A percentile compares a stretch with the other conserved stretches of the same genome.
These are phyloP conservation scores for Empis livida DNA, from an alignment of 2,888 invertebrate genomes.

Conservation along the genomic window DNA sequence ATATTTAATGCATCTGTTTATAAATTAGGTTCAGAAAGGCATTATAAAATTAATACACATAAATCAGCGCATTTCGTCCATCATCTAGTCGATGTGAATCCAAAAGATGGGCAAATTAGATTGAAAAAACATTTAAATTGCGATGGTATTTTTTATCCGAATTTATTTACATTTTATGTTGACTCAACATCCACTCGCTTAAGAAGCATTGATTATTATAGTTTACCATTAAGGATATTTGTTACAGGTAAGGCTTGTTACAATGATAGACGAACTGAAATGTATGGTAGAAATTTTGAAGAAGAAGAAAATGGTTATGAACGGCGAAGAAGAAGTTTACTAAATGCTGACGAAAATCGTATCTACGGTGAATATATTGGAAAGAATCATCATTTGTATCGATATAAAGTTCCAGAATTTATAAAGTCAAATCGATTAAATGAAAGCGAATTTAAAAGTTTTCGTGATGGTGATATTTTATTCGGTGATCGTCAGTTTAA, in stretches of 20 bases:
- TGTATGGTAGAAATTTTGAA: conserved; percentile 38
- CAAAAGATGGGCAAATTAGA: conserved; percentile 60
- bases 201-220: conserved; percentile 70
- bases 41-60: conserved; percentile 66
- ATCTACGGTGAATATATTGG: conserved; percentile 30
- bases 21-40: conserved; percentile 63
- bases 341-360: conserved; percentile 20
- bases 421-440: conserved; percentile 1
- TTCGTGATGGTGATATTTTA: conserved; percentile 41
- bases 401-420: background rate
- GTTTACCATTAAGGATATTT: conserved; percentile 61
- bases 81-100: conserved; percentile 61
- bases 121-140: conserved; percentile 59
- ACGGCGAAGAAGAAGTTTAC: conserved; percentile 35
- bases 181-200: conserved; percentile 71
- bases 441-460: conserved; percentile 21
- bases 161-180: conserved; percentile 73
- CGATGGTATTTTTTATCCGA: conserved; percentile 70
- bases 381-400: conserved; percentile 9
- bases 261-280: conserved; percentile 45
- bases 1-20: conserved; percentile 72
- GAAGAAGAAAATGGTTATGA: conserved; percentile 45
- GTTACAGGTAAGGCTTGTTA: conserved; percentile 60
- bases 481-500: conserved; percentile 42
- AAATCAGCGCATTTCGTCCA: conserved; percentile 73